Evolutionary conservation across 2,113 vertebrate genomes (phyloP).

Genomic region (Danionella cerebrum): DNA sequence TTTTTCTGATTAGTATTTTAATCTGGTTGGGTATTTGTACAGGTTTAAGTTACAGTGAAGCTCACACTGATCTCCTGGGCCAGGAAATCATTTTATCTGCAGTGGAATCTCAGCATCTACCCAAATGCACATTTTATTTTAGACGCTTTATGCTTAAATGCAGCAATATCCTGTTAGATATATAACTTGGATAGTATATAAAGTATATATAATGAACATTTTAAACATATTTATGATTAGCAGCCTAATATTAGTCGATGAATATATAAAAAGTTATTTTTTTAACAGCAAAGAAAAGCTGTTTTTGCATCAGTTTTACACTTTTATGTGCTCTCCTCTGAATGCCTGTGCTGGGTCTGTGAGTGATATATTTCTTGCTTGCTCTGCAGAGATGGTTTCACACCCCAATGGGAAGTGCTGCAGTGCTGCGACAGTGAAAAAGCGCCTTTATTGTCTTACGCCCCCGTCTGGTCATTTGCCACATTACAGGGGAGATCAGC

Average conservation of each 20-base stretch:
- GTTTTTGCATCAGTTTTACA: conserved; percentile 39
- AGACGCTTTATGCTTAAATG: too few species aligned
- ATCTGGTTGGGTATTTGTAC: too few species aligned
- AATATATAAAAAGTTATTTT: background rate
- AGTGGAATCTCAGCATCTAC: too few species aligned
- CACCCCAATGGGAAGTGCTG: conserved; percentile 45
- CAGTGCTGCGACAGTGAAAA: conserved; percentile 58
- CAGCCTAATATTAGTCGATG: background rate
- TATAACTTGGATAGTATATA: too few species aligned
- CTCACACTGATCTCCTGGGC: too few species aligned
- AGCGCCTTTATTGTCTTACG: conserved; percentile 22
- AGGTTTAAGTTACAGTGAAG: too few species aligned
- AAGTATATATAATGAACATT: too few species aligned
- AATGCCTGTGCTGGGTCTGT: conserved; percentile 11
- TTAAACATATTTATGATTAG: background rate
- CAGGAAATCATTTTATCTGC: too few species aligned
- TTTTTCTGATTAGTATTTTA: too few species aligned
- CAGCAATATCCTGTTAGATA: too few species aligned
- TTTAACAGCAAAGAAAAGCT: too few species aligned
- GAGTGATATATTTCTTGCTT: conserved; percentile 45
- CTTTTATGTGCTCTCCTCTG: background rate
- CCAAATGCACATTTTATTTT: too few species aligned
- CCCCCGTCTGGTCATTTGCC: conserved; percentile 40
- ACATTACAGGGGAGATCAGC: background rate
- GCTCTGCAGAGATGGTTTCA: conserved; percentile 41